Base-by-base conservation (phyloP, 2,113 vertebrate genomes). In the Nerophis lumbriciformis region DNA sequence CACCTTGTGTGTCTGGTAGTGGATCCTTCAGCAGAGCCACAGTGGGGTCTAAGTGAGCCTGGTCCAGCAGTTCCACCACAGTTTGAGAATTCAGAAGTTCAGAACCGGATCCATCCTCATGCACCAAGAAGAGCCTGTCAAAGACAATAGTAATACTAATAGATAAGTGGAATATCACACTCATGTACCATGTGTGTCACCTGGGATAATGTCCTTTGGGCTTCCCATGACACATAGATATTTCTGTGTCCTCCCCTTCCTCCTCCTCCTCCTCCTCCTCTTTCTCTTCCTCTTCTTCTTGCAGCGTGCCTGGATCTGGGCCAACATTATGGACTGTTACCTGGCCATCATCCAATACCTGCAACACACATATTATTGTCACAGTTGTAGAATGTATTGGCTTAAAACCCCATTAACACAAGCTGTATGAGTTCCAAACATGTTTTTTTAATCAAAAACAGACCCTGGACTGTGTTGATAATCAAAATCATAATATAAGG, bases 311-410 rank as follows among this genome's bases (percentile, higher is more conserved):
- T 15, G 59, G 48, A 53, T 73, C 71, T 38, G 55, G 55, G 37
- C 67, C 78, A 49, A 81, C 48, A 68, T 83, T 63, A 10, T 51
- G 39, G 48, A 91, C 85, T 36, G 86, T 89, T 68, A 85, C 72
- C 60, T 80, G 88, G 8, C 94, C 95, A 78, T 97, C 92, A 61
- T 87, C 89, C 88, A 90, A 88, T 64, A 98, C 93, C 96, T 99
- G 54, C 15, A 81, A 78, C 60, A 78, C 7, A 28, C 5, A 52
- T 4, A 59, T 16, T 51, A 51, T 51, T 42, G 10, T 42, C 12
- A 45, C 12, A 11, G 10, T 12, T 45, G 42, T 12, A 44, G 42
- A 44, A 12, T 12, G 28, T 45, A 12, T 45, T 45, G 42, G 10
- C 11, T 45, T 11, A 12, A 12, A 45, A 45, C 12, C 3, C 42